Conservation (phyloP, 2,113 vertebrate genomes). For the Recurvirostra avosetta region DNA sequence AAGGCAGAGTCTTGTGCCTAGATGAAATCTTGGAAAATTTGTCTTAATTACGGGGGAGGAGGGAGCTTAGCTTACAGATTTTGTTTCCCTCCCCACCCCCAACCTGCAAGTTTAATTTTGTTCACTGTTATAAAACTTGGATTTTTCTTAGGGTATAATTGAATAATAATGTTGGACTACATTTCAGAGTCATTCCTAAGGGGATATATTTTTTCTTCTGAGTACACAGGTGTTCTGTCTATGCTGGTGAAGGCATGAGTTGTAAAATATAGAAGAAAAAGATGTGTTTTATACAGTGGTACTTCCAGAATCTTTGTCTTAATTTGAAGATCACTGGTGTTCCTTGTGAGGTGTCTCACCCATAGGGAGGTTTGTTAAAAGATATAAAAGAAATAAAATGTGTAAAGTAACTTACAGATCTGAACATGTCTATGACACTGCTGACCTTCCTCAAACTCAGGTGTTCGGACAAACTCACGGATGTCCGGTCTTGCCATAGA, state of each 20-base stretch:
- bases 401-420: rapidly evolving
- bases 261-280: neutral
- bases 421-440: rapidly evolving
- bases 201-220: neutral
- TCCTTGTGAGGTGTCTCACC: neutral
- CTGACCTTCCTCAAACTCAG: neutral
- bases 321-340: neutral
- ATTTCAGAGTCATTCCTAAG: neutral
- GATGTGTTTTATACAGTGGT: neutral
- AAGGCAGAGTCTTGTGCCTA: neutral
- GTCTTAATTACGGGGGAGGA: conserved; percentile 6
- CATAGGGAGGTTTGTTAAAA: neutral
- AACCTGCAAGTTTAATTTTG: conserved; percentile 6
- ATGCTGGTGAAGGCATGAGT: neutral
- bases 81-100: neutral
- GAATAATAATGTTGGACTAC: conserved; percentile 10
- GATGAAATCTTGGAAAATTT: neutral
- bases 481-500: rapidly evolving
- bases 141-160: conserved; percentile 13
- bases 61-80: neutral
- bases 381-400: neutral
- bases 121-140: neutral
- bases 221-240: neutral
- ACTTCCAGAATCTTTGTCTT: neutral
- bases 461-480: rapidly evolving